These are phyloP conservation scores for Oryctes rhinoceros DNA, from an alignment of 1,140 invertebrate genomes.

Conservation along the genomic window DNA sequence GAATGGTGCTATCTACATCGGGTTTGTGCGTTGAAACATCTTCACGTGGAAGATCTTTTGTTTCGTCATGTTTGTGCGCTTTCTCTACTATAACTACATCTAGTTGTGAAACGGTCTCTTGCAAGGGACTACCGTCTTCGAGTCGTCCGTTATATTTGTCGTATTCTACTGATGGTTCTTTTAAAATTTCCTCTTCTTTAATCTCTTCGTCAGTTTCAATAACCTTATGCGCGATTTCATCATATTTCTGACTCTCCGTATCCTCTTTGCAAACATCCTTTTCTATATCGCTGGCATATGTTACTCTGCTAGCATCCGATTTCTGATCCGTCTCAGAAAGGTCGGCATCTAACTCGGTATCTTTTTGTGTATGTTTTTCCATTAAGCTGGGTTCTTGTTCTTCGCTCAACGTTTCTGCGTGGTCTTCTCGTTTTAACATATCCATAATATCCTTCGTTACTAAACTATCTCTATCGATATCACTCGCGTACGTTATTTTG, in stretches of 20 bases:
- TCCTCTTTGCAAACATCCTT: constrained; percentile 35
- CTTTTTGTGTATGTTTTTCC: constrained; percentile 9
- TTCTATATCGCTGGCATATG: constrained; percentile 39
- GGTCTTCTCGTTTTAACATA: constrained; percentile 11
- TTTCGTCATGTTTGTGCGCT: constrained; percentile 34
- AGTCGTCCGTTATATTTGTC: constrained; percentile 39
- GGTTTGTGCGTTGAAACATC: constrained; percentile 44
- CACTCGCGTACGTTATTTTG: constrained; percentile 38
- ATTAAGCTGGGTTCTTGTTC: constrained; percentile 12
- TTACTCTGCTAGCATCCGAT: constrained; percentile 40
- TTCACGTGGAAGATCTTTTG: constrained; percentile 43
- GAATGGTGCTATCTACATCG: background rate
- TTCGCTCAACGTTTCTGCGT: constrained; percentile 1
- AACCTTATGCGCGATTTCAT: background rate
- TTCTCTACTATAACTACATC: constrained; percentile 19
- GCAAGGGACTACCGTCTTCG: background rate
- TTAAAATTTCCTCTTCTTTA: background rate
- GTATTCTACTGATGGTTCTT: background rate
- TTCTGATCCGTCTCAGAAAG: constrained; percentile 28
- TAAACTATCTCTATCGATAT: constrained; percentile 31
- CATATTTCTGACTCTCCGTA: background rate
- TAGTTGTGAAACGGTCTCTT: background rate
- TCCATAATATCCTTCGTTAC: constrained; percentile 28
- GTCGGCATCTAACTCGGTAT: background rate
- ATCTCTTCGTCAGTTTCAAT: background rate